phyloP scores from a whole-genome alignment of 2,888 invertebrate genomes.

The Vesta saturnalis region DNA sequence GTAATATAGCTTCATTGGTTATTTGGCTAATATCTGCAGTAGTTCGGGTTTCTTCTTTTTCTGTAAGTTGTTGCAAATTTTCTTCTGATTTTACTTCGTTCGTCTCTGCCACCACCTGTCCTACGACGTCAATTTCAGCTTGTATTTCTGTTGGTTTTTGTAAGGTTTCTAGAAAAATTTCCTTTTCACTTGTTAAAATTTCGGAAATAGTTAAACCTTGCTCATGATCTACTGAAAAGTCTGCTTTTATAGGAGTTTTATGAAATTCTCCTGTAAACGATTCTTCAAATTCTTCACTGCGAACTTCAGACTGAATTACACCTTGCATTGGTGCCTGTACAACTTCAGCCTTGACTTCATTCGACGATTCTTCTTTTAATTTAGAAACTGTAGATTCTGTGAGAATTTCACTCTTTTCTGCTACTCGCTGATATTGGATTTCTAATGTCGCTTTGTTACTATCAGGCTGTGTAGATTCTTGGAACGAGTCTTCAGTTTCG shows the following conservation, averaged over 20 bases:
- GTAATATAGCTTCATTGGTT: slow-evolving; percentile 51
- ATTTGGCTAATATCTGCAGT: slow-evolving; percentile 50
- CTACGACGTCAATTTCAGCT: slow-evolving; percentile 57
- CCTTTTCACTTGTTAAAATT: slow-evolving; percentile 64
- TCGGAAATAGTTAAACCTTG: slow-evolving; percentile 63
- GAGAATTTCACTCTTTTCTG: slow-evolving; percentile 57
- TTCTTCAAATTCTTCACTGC: slow-evolving; percentile 46
- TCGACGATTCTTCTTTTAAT: slow-evolving; percentile 46
- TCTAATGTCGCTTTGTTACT: slow-evolving; percentile 53
- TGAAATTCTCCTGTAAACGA: slow-evolving; percentile 31
- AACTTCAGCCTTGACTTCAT: slow-evolving; percentile 48
- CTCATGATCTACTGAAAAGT: slow-evolving; percentile 60
- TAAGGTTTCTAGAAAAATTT: slow-evolving; percentile 54
- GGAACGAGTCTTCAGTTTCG: slow-evolving; percentile 63
- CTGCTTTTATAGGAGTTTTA: slow-evolving; percentile 55
- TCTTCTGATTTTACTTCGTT: slow-evolving; percentile 52
- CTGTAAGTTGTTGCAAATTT: slow-evolving; percentile 6
- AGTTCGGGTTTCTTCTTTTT: slow-evolving; percentile 35
- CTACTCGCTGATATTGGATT: slow-evolving; percentile 55
- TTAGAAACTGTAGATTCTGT: slow-evolving; percentile 42
- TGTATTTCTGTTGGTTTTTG: slow-evolving; percentile 55
- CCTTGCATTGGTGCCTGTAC: slow-evolving; percentile 53
- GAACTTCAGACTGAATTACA: slow-evolving; percentile 53
- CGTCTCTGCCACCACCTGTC: slow-evolving; percentile 63
- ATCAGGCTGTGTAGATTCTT: slow-evolving; percentile 53